phyloP scores from a whole-genome alignment of 1,140 invertebrate genomes.

The Cecropterus lyciades region DNA sequence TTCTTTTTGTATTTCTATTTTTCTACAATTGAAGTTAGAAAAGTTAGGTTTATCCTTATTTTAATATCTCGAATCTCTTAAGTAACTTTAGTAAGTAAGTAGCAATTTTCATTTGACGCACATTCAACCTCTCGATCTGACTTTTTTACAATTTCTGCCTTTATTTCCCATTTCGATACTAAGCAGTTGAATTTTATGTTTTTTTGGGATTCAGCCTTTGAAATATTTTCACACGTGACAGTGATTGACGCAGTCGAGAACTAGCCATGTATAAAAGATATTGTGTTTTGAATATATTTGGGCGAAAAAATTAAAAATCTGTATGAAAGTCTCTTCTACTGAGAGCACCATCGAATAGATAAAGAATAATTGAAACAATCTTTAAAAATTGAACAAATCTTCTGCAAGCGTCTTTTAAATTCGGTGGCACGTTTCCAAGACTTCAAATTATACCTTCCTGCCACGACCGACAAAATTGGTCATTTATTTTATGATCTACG shows the following conservation, averaged over 20 bases:
- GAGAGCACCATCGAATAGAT: background rate
- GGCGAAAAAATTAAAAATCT: background rate
- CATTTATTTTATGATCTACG: constrained; percentile 23
- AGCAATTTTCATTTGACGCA: too few relatives aligned
- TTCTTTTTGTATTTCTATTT: too few relatives aligned
- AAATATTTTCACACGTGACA: background rate
- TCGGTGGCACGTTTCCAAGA: constrained; percentile 19
- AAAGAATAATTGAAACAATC: background rate
- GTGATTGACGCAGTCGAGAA: background rate
- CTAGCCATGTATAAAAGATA: constrained; percentile 1
- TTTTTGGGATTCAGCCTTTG: too few relatives aligned
- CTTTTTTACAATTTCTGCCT: too few relatives aligned
- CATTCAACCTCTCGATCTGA: too few relatives aligned
- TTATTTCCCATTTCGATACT: too few relatives aligned
- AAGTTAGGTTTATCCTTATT: too few relatives aligned
- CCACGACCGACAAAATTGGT: constrained; percentile 16
- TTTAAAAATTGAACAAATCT: constrained; percentile 5
- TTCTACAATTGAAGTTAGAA: too few relatives aligned
- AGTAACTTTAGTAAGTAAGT: too few relatives aligned
- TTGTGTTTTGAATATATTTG: background rate
- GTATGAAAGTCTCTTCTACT: too few relatives aligned
- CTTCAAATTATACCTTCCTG: constrained; percentile 23
- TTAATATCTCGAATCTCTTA: too few relatives aligned
- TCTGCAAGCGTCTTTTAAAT: constrained; percentile 17
- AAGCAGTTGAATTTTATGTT: too few relatives aligned